These are phyloP conservation scores for Theonella swinhoei DNA, from an alignment of 37 sponge, comb jelly and placozoan genomes.

Conservation along the genomic window DNA sequence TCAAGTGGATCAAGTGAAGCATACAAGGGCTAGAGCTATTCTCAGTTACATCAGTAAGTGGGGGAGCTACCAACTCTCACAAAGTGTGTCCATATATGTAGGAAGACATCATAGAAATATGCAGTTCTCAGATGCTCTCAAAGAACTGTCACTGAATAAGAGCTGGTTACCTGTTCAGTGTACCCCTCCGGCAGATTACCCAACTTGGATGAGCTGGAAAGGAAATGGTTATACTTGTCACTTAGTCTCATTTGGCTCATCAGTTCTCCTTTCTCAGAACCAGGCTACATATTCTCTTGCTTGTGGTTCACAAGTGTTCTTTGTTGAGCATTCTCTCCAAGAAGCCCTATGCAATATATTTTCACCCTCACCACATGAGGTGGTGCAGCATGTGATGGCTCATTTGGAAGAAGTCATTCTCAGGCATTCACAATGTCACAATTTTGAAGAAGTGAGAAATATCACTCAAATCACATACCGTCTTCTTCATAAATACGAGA, in stretches of 20 bases:
- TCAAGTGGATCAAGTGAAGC: background rate
- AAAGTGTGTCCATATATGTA: background rate
- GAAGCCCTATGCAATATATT: background rate
- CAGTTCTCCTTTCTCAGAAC: background rate
- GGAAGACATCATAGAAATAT: background rate
- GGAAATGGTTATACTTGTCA: conserved; percentile 10
- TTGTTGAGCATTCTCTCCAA: background rate
- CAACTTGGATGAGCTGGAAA: conserved; percentile 34
- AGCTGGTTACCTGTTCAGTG: conserved; percentile 27
- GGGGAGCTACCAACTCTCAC: background rate
- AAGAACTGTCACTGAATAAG: background rate
- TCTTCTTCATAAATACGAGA: background rate
- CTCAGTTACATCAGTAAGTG: conserved; percentile 1
- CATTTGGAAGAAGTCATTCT: conserved; percentile 20
- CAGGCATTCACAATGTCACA: background rate
- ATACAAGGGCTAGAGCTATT: conserved; percentile 17
- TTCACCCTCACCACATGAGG: background rate
- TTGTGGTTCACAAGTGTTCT: conserved; percentile 25
- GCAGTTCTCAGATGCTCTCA: background rate
- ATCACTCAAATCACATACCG: background rate
- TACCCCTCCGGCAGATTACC: conserved; percentile 24
- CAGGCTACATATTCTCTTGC: background rate
- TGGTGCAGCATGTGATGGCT: conserved; percentile 7
- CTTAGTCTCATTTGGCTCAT: background rate
- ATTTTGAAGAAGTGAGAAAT: background rate